A percentile compares a stretch with the other conserved stretches of the same genome.
These are phyloP conservation scores for Pachyramphus minor DNA, from an alignment of 2,113 vertebrate genomes.

Conservation along the genomic window DNA sequence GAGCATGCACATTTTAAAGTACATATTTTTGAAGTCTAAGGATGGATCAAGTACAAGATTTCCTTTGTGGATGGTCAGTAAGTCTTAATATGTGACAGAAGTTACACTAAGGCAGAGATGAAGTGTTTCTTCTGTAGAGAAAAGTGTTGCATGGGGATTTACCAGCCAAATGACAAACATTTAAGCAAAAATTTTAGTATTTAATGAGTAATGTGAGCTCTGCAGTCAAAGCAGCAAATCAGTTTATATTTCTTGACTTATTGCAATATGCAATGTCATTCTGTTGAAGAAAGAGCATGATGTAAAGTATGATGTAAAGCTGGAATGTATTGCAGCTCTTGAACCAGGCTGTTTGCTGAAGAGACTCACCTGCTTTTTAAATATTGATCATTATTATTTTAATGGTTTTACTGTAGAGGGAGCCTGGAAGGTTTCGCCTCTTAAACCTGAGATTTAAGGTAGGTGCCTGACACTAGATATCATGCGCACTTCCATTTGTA, in stretches of 20 bases:
- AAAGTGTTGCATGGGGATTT: neutral
- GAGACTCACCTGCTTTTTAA: neutral
- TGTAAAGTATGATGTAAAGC: neutral
- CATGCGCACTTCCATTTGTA: neutral
- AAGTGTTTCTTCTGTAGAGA: neutral
- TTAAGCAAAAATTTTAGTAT: neutral
- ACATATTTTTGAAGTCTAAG: neutral
- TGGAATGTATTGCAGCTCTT: neutral
- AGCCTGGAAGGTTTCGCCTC: neutral
- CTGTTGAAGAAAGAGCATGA: neutral
- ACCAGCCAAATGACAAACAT: neutral
- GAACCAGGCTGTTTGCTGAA: neutral
- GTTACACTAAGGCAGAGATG: neutral
- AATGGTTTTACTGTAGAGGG: neutral
- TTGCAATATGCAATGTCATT: neutral
- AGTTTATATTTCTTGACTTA: neutral
- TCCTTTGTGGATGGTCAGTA: neutral
- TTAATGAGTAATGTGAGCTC: neutral
- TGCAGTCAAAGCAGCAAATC: neutral
- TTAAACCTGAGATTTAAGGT: neutral
- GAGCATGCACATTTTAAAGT: neutral
- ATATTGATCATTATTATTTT: neutral
- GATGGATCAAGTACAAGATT: neutral
- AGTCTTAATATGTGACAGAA: neutral
- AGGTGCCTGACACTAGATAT: neutral